Percentiles rank a stretch among this genome's conserved stretches.
Evolutionary conservation across 2,797 vertebrate genomes (phyloP).

Genomic region (Numenius phaeopus): DNA sequence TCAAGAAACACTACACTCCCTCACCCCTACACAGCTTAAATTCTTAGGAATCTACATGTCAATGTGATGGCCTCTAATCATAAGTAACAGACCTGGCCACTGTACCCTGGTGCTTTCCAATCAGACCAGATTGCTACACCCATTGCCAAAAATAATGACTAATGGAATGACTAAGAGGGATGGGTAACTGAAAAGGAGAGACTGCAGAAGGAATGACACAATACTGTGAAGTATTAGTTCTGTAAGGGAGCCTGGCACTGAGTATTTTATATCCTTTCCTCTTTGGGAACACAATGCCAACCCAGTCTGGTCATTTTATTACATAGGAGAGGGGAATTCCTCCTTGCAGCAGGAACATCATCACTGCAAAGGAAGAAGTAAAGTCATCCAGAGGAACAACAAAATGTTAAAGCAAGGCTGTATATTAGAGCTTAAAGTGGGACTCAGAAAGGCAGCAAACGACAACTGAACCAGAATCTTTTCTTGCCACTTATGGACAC

Average conservation of each 20-base stretch:
- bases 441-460: constrained; percentile 1
- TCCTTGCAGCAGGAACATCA: constrained; percentile 1
- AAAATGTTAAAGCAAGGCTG: background rate
- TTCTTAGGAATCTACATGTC: background rate
- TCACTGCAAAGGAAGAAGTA: background rate
- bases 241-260: constrained; percentile 3
- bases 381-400: background rate
- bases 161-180: constrained; percentile 66
- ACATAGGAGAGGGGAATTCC: background rate
- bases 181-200: constrained; percentile 54
- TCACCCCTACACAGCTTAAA: background rate
- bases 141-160: constrained; percentile 64
- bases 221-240: constrained; percentile 46
- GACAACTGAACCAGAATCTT: background rate
- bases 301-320: constrained; percentile 20
- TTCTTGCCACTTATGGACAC: background rate
- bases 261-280: constrained; percentile 21
- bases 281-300: background rate
- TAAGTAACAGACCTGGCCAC: background rate
- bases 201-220: constrained; percentile 36
- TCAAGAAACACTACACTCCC: background rate
- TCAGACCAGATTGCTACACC: background rate
- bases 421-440: background rate
- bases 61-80: background rate
- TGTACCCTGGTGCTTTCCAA: constrained; percentile 4